Evolutionary conservation across 2,797 vertebrate species (phyloP).

Genomic region (Allenopithecus nigroviridis): DNA sequence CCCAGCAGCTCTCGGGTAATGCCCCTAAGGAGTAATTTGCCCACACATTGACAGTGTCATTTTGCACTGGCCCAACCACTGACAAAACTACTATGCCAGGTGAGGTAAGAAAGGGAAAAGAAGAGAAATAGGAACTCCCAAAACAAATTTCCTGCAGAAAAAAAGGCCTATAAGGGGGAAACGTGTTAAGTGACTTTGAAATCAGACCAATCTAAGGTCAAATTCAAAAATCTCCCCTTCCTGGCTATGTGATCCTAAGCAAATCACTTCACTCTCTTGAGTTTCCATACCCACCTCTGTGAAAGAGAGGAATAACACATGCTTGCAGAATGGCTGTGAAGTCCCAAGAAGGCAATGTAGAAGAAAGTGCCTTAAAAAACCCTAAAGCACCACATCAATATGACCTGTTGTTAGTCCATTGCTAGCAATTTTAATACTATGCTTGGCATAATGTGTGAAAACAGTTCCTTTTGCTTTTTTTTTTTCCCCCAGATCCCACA

Average conservation of each 20-base stretch:
- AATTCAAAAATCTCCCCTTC: not conserved
- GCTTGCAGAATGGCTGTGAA: not conserved
- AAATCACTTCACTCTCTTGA: slow-evolving; percentile 35
- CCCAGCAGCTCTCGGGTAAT: not conserved
- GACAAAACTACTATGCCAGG: not conserved
- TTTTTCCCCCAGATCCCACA: not conserved
- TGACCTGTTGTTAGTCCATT: not conserved
- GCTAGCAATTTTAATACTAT: not conserved
- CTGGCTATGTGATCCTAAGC: not conserved
- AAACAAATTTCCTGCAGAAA: not conserved
- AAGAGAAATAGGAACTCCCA: not conserved
- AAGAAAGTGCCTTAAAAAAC: not conserved
- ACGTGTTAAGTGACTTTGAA: not conserved
- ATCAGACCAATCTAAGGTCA: not conserved
- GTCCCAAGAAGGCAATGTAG: not conserved
- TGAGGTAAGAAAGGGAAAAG: not conserved
- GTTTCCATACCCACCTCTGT: not conserved
- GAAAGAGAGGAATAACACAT: not conserved
- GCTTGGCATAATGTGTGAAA: not conserved
- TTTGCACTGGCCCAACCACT: not conserved
- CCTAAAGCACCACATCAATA: not conserved
- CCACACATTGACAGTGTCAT: not conserved
- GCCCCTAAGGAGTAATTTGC: not conserved
- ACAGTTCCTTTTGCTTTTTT: not conserved
- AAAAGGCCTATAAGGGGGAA: not conserved